phyloP scores from a whole-genome alignment of 1,140 invertebrate species.

The Heliconius melpomene region DNA sequence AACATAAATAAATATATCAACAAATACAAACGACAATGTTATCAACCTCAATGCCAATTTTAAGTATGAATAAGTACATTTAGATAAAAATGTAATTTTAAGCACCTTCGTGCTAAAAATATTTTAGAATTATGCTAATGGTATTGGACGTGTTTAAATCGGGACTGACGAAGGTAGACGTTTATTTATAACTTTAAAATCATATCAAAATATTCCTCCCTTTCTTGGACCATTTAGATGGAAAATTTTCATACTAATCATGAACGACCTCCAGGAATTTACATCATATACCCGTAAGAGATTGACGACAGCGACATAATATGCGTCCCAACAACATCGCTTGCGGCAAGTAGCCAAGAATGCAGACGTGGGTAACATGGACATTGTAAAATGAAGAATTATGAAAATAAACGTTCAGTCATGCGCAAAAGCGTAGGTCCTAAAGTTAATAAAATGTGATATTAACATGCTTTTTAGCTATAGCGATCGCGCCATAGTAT shows the following conservation, averaged over 20 bases:
- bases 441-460: too few species aligned
- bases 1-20: too few species aligned
- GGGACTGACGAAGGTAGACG: slow-evolving; percentile 54
- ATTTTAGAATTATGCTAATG: slow-evolving; percentile 53
- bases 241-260: slow-evolving; percentile 15
- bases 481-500: too few species aligned
- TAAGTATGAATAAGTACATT: too few species aligned
- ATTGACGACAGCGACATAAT: slow-evolving; percentile 19
- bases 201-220: slow-evolving; percentile 46
- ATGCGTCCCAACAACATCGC: slow-evolving; percentile 15
- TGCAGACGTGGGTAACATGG: slow-evolving; percentile 19
- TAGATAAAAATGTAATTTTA: not conserved
- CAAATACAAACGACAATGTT: too few species aligned
- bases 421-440: not conserved
- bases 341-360: slow-evolving; percentile 35
- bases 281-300: slow-evolving; percentile 27
- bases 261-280: slow-evolving; percentile 30
- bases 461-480: too few species aligned
- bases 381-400: slow-evolving; percentile 1
- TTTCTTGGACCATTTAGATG: slow-evolving; percentile 44
- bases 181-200: slow-evolving; percentile 69
- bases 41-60: too few species aligned
- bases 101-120: slow-evolving; percentile 49
- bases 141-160: slow-evolving; percentile 70
- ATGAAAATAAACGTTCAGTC: not conserved